Evolutionary conservation across 2,113 vertebrate species (phyloP), one percentile per base, ranked within the genome.

Genomic region (Apus apus): DNA sequence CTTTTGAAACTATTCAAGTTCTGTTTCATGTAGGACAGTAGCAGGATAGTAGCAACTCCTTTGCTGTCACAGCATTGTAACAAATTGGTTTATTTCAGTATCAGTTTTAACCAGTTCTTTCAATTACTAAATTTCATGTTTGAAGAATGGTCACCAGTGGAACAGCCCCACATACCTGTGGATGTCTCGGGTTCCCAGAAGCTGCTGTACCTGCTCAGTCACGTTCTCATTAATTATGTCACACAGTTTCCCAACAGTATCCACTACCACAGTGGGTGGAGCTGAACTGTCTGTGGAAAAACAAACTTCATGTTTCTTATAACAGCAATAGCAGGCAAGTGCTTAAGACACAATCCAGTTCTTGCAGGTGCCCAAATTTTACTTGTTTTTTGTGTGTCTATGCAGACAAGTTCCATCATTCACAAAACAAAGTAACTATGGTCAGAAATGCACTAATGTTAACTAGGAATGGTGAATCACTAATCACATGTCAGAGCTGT

Each of bases 141-240:
- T 86, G 57, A 43, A 64, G 75, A 57, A n/a, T 7, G 64, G 75
- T 71, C 15, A 16, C 26, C 36, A 32, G 1, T 13, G 36, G 48
- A 74, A 74, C 50, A 95, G 77, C n/a, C 32, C 18, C 64, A 91
- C 88, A 60, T 98, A 99, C 99, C 99, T 99, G 96, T 98, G 97
- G 32, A 99, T 97, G 80, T 99, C 98, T 27, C 97, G 95, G 4
- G 98, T 98, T 86, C 98, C 98, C 90, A 99, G 97, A 46, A 99
- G 94, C 66, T 95, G 90, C 7, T 97, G 97, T 73, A 99, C 68
- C 57, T 98, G 97, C 74, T 96, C 82, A 45, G 68, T 96, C 53
- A 98, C 18, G 5, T 87, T 89, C 74, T 94, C 94, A 16, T 96
- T 96, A 72, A 98, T 46, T 48, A 97, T 84, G 34, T 97, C 97